phyloP scores from a whole-genome alignment of 2,888 invertebrate genomes.

The Tetranychus truncatus region DNA sequence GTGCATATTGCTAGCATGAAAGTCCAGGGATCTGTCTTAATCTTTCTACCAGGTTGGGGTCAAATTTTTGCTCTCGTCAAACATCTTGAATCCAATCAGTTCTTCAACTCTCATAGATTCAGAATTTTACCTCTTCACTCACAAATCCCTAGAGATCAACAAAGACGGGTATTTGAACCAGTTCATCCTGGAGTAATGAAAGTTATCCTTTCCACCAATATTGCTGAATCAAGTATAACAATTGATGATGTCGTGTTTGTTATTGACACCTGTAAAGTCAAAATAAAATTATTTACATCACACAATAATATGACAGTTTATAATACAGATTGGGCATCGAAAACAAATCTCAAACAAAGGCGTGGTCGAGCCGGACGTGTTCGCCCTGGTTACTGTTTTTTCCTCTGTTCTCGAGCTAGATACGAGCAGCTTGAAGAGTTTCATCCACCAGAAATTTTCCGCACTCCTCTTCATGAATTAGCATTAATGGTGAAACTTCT shows the following conservation, averaged over 20 bases:
- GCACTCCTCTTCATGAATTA: conserved; percentile 60
- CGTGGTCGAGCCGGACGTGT: conserved; percentile 73
- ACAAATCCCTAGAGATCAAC: conserved; percentile 56
- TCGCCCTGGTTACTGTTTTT: conserved; percentile 63
- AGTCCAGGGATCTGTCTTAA: conserved; percentile 45
- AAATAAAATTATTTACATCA: conserved; percentile 70
- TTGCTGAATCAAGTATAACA: conserved; percentile 79
- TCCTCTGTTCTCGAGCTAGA: conserved; percentile 55
- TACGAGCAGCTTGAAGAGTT: conserved; percentile 49
- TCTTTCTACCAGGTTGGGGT: conserved; percentile 63
- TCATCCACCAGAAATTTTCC: conserved; percentile 65
- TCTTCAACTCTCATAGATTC: conserved; percentile 22
- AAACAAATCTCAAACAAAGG: conserved; percentile 68
- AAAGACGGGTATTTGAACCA: conserved; percentile 43
- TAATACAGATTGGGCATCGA: conserved; percentile 64
- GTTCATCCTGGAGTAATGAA: conserved; percentile 50
- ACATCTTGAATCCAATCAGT: conserved; percentile 22
- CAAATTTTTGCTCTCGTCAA: conserved; percentile 43
- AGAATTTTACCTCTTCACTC: conserved; percentile 40
- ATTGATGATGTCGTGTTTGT: conserved; percentile 74
- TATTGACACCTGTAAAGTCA: conserved; percentile 76
- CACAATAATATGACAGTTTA: conserved; percentile 50
- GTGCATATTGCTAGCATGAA: conserved; percentile 60
- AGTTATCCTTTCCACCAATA: conserved; percentile 71
- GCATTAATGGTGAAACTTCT: conserved; percentile 69